Base-by-base conservation (phyloP, 23 tunicate genomes). In the Oikopleura vanhoeffeni region DNA sequence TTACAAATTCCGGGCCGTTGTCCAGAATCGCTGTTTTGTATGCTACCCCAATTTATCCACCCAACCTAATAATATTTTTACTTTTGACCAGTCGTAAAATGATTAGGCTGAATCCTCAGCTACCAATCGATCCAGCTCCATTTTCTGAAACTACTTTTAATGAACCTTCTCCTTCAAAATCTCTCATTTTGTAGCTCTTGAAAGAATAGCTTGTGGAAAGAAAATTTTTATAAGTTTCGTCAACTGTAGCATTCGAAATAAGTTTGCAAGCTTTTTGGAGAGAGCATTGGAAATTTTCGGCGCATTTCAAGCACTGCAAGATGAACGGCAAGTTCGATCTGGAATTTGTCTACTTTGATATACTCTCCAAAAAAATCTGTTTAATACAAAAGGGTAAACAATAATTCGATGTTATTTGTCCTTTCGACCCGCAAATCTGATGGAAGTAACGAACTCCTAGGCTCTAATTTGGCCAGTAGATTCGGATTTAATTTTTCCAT, bases 111-210 rank as follows among this genome's bases (percentile, higher is more conserved):
- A 33, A 30, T 71, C 79, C 38, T 18, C 2, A 13, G 79, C 27
- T 2, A 2, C 79, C 34, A 13, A 2, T 24, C 64, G 18, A 49
- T 49, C 64, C 38, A 2, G 4, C 36, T 71, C 79, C 79, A 71
- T 71, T 71, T 71, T 18, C 34, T 71, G 79, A 71, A 71, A 71
- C 79, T 71, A n/a, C n/a, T 3, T 71, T 71, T 71, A 3, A 71
- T 30, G 36, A 71, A 33, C 35, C 2, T 18, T 30, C 79, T 33
- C 34, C 79, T 33, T 3, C n/a, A 4, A 71, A 38, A 28, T 71
- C 79, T 18, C 79, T 33, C 2, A 71, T 18, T 30, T 71, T 71
- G 79, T 13, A 71, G 4, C 32, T 3, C 27, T 13, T 33, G 34
- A 71, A 2, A 71, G 79, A 18, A 32, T 30, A 13, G 3, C 2